Evolutionary conservation across 2,888 invertebrate genomes (phyloP), one percentile per base, ranked within the genome.

Genomic region (Cerceris ruficornis): DNA sequence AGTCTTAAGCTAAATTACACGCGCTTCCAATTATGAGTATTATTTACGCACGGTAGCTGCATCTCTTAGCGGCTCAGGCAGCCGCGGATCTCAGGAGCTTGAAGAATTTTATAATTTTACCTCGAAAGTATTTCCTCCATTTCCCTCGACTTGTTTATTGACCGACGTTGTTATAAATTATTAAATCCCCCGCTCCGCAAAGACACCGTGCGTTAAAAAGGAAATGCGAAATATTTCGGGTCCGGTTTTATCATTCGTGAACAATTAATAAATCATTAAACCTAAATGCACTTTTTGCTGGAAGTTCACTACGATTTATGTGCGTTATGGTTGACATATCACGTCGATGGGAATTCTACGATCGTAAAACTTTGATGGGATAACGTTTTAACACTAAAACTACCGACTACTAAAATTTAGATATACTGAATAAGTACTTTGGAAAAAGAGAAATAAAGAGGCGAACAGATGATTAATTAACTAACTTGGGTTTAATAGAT

Each of bases 1-100:
- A 76, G 50, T 75, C 83, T 84, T 77, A 77, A 74, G 83, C 78
- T 84, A 86, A 88, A 88, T 89, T 88, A 85, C 84, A 84, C 84
- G 83, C 79, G 80, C 77, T 82, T 73, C 80, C 82, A 85, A 86
- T 86, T 86, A 85, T 82, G 83, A 84, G 84, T 73, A 84, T 88
- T 87, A 84, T 86, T 80, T 80, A 75, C 70, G 76, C 69, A 66
- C 79, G 78, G 69, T 66, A 73, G 66, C 69, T 60, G 77, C 77
- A 58, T 64, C 62, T 66, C 69, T 41, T n/a, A 4, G 41, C 50
- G 46, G 55, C 50, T 50, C 77, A 49, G 60, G 60, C 69, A 49
- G 49, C 66, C 62, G 39, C n/a, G n/a, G 50, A 50, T n/a, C 17
- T 42, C 62, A 54, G 7, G 15, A 39, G 46, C 17, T 5, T 50